Percentiles rank a stretch among this genome's conserved stretches.
Evolutionary conservation across 1,140 invertebrate species (phyloP).

Genomic region (Macrobrachium rosenbergii): DNA sequence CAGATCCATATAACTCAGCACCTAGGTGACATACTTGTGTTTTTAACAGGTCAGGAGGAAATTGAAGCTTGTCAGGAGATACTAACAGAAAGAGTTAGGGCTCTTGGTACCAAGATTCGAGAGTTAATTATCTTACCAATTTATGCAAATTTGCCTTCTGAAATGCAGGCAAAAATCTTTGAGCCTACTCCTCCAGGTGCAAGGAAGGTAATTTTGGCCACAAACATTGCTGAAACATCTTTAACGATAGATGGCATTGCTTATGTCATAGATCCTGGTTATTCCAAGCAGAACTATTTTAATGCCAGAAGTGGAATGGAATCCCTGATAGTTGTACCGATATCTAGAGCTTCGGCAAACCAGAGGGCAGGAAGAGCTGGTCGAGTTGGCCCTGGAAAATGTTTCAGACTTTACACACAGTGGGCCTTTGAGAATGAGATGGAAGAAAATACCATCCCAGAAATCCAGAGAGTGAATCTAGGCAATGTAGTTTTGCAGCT

Average conservation of each 20-base stretch:
- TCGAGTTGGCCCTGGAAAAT: conserved; percentile 95
- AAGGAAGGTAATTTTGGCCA: conserved; percentile 95
- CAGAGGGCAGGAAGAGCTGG: conserved; percentile 94
- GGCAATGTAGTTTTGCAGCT: conserved; percentile 97
- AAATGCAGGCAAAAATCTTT: conserved; percentile 99
- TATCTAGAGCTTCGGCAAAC: conserved; percentile 95
- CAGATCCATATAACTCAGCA: conserved; percentile 99
- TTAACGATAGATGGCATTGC: conserved; percentile 99
- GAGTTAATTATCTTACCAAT: conserved; percentile 96
- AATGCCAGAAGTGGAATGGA: conserved; percentile 99
- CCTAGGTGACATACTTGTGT: conserved; percentile 95
- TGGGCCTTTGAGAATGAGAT: conserved; percentile 98
- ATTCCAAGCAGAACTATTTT: conserved; percentile 99
- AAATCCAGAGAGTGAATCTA: conserved; percentile 98
- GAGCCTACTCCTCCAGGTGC: conserved; percentile 94
- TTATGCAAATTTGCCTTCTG: conserved; percentile 98
- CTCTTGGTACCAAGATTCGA: conserved; percentile 91
- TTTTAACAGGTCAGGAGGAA: conserved; percentile 95
- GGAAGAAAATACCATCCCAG: conserved; percentile 97
- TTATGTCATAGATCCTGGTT: conserved; percentile 99
- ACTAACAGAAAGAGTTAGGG: conserved; percentile 88
- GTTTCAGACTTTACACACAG: conserved; percentile 95
- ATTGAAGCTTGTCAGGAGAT: conserved; percentile 97
- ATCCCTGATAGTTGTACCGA: conserved; percentile 96
- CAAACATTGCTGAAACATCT: conserved; percentile 99